Conservation (phyloP, 2,113 vertebrate species). For the Takifugu bimaculatus region DNA sequence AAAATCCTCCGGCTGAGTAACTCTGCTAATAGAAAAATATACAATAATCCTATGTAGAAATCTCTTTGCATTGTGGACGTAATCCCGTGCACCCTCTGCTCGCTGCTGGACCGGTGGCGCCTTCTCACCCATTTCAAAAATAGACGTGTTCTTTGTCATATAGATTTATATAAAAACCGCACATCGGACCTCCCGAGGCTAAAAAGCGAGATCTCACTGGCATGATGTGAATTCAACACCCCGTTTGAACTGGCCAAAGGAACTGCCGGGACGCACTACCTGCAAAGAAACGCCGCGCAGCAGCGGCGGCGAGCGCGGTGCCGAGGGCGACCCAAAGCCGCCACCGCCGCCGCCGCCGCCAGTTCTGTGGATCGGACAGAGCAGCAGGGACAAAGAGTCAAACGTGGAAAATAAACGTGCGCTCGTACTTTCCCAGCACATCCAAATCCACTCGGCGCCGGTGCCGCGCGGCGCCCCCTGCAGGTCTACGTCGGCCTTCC, state of each 20-base stretch:
- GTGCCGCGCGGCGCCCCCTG: slow-evolving; percentile 49
- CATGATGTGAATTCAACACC: slow-evolving; percentile 53
- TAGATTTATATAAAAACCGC: slow-evolving; percentile 61
- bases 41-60: slow-evolving; percentile 77
- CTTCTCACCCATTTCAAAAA: slow-evolving; percentile 73
- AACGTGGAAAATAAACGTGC: neutral
- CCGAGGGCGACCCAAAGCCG: slow-evolving; percentile 21
- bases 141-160: slow-evolving; percentile 69
- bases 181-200: slow-evolving; percentile 30
- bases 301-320: slow-evolving; percentile 44
- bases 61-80: slow-evolving; percentile 61
- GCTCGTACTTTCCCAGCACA: neutral
- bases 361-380: neutral
- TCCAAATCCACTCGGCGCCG: slow-evolving; percentile 19
- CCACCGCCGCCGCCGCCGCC: slow-evolving; percentile 49
- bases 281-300: slow-evolving; percentile 32
- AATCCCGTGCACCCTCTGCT: slow-evolving; percentile 32
- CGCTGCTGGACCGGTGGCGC: slow-evolving; percentile 35
- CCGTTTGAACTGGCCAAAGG: slow-evolving; percentile 41
- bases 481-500: slow-evolving; percentile 47
- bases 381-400: slow-evolving; percentile 4
- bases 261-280: slow-evolving; percentile 41
- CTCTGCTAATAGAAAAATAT: slow-evolving; percentile 80
- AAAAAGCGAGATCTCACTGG: slow-evolving; percentile 59
- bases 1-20: slow-evolving; percentile 66